Evolutionary conservation across 2,113 vertebrate species (phyloP), one percentile per base, ranked within the genome.

Genomic region (Pyrgilauda ruficollis): DNA sequence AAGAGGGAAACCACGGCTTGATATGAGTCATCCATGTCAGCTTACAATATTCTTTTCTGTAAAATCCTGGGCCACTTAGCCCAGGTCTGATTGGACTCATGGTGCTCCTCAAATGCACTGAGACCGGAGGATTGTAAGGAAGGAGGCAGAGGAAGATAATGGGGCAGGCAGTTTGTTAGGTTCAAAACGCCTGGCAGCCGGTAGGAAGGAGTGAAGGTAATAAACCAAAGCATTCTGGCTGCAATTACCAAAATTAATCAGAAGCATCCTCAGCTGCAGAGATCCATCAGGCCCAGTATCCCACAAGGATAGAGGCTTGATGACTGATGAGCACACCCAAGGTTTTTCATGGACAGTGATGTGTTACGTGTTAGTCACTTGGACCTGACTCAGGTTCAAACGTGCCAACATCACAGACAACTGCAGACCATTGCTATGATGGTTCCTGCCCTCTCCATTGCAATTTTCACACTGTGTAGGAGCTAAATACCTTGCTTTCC

Each of bases 331-430:
- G 62, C 58, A 52, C 1, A 1, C 35, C 37, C 28, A 46, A 84
- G 44, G 46, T 64, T 91, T 69, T 37, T 64, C 58, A 44, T 1
- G 5, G 64, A 28, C 13, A 78, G 35, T 70, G 49, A 20, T 15
- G 15, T 39, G 26, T 30, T 64, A 15, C 10, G 46, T 53, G 26
- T 50, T 66, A 44, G 53, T 15, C 22, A 63, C 76, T 79, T 8
- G 18, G 62, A 70, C 28, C 30, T 7, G 0, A 24, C 44, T 82
- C 2, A 2, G 43, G 43, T 63, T 78, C 23, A 66, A 4, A 2
- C 0, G 1, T 19, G 55, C 55, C 2, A 3, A 15, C 59, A 37
- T 41, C 49, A 52, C 2, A 2, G 79, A 52, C 1, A 8, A 26
- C 37, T 52, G 49, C 55, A 91, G 44, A 80, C n/a, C 39, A 30